These are phyloP conservation scores for Crocallis elinguaria DNA, from an alignment of 2,888 invertebrate species.

Conservation along the genomic window DNA sequence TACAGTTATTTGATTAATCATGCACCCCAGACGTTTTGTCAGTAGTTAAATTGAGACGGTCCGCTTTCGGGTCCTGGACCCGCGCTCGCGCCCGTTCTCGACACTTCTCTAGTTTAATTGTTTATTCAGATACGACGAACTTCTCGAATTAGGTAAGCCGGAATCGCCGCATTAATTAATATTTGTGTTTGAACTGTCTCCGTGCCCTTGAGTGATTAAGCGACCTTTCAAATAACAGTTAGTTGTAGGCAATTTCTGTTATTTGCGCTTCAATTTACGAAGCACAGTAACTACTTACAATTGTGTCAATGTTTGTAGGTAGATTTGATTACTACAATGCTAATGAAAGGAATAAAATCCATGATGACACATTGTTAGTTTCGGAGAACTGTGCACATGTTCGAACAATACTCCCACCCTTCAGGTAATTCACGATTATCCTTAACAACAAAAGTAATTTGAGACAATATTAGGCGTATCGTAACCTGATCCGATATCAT, in stretches of 20 bases:
- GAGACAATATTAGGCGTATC: slow-evolving; percentile 77
- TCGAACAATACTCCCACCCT: slow-evolving; percentile 25
- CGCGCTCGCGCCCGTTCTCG: slow-evolving; percentile 39
- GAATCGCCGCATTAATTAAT: slow-evolving; percentile 81
- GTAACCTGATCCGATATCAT: slow-evolving; percentile 74
- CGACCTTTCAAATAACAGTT: slow-evolving; percentile 76
- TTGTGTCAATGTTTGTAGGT: slow-evolving; percentile 47
- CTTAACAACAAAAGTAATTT: slow-evolving; percentile 69
- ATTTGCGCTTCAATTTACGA: slow-evolving; percentile 64
- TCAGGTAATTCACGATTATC: slow-evolving; percentile 57
- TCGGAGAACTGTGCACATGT: neutral
- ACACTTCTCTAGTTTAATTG: slow-evolving; percentile 75
- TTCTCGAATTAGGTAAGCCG: slow-evolving; percentile 78
- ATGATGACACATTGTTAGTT: no score
- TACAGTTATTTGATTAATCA: slow-evolving; percentile 26
- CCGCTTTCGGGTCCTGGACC: slow-evolving; percentile 34
- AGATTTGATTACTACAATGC: slow-evolving; percentile 30
- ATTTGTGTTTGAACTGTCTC: slow-evolving; percentile 81
- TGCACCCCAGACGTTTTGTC: slow-evolving; percentile 22
- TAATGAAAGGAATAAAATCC: neutral
- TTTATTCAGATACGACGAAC: slow-evolving; percentile 78
- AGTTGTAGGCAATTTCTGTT: slow-evolving; percentile 69
- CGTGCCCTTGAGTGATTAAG: slow-evolving; percentile 79
- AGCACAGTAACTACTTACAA: slow-evolving; percentile 34
- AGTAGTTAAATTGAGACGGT: slow-evolving; percentile 35